Conservation (phyloP, 2,797 vertebrate genomes). For the Enteromius viviparus region DNA sequence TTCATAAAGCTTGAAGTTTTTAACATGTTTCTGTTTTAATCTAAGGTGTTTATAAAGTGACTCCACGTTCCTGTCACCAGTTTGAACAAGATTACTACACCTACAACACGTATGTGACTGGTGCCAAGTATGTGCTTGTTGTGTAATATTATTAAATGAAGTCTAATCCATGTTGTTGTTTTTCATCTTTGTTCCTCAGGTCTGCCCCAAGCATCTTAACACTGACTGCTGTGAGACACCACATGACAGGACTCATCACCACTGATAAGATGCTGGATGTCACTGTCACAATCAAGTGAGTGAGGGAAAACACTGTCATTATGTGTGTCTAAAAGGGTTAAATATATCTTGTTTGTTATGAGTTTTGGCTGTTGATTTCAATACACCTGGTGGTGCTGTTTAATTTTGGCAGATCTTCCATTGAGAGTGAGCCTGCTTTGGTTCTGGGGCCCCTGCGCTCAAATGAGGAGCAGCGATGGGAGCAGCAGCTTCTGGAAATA, state of each 20-base stretch:
- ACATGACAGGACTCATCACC: constrained; percentile 92
- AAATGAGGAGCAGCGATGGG: constrained; percentile 81
- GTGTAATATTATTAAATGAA: background rate
- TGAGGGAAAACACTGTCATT: background rate
- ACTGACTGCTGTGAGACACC: constrained; percentile 93
- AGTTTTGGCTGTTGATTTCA: background rate
- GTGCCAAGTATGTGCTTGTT: background rate
- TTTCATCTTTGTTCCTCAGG: constrained; percentile 68
- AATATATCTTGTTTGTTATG: background rate
- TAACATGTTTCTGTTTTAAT: background rate
- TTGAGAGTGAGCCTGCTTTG: constrained; percentile 95
- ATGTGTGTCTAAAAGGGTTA: background rate
- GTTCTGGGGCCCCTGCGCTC: constrained; percentile 92
- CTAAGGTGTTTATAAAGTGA: constrained; percentile 96
- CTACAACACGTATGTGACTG: constrained; percentile 92
- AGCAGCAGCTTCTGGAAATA: constrained; percentile 91
- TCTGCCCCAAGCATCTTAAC: constrained; percentile 95
- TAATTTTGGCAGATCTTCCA: constrained; percentile 84
- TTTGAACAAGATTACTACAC: constrained; percentile 97
- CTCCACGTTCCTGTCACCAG: constrained; percentile 96
- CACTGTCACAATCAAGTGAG: constrained; percentile 96
- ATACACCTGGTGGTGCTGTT: background rate
- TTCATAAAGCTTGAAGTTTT: background rate
- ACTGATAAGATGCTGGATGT: constrained; percentile 95
- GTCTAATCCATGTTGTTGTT: background rate